These are phyloP conservation scores for Ptilodon capucinus DNA, from an alignment of 2,888 invertebrate genomes.

Conservation along the genomic window DNA sequence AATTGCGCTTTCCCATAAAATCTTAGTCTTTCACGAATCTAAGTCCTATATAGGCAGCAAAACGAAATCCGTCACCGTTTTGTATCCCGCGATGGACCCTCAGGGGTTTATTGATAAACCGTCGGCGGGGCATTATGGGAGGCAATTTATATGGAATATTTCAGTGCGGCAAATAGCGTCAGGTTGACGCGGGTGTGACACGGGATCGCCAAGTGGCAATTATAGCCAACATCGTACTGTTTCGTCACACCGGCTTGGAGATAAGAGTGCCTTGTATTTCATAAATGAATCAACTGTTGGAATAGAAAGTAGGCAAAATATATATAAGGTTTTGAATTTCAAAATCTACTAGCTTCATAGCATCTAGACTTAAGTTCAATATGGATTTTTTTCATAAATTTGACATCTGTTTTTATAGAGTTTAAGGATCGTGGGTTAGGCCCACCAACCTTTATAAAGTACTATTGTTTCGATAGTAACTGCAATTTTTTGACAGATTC, in stretches of 20 bases:
- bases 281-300: not conserved
- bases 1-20: too few species aligned
- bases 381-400: too few species aligned
- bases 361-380: too few species aligned
- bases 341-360: too few species aligned
- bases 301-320: too few species aligned
- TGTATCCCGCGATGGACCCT: constrained; percentile 13
- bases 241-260: constrained; percentile 40
- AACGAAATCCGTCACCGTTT: not conserved
- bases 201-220: constrained; percentile 61
- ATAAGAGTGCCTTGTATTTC: constrained; percentile 9
- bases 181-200: constrained; percentile 69
- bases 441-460: too few species aligned
- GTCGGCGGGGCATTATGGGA: constrained; percentile 50
- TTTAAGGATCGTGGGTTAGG: too few species aligned
- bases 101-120: constrained; percentile 47
- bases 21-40: not conserved
- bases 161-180: constrained; percentile 50
- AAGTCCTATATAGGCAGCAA: not conserved
- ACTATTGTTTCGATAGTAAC: too few species aligned
- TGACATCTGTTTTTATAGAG: too few species aligned
- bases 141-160: constrained; percentile 61
- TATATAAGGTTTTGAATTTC: too few species aligned
- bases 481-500: too few species aligned
- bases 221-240: constrained; percentile 42